These are phyloP conservation scores for Lithodes maja DNA, from an alignment of 2,888 invertebrate species.

Conservation along the genomic window DNA sequence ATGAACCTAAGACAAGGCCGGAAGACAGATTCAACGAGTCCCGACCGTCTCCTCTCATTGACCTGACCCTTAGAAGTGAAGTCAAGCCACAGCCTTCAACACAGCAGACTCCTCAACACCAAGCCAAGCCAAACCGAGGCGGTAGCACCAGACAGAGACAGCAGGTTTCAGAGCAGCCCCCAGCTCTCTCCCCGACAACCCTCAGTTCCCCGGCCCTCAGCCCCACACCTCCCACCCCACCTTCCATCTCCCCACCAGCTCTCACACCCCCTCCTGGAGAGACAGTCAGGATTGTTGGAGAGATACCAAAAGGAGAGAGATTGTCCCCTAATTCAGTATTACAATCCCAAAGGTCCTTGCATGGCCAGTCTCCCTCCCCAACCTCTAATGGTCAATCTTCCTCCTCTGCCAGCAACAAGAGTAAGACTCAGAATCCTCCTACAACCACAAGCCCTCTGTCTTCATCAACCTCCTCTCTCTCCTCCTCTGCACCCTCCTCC, in stretches of 20 bases:
- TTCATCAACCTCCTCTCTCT: slow-evolving; percentile 65
- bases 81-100: slow-evolving; percentile 4
- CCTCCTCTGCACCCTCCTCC: slow-evolving; percentile 67
- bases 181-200: slow-evolving; percentile 4
- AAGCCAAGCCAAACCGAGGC: neutral
- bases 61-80: slow-evolving; percentile 52
- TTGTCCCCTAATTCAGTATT: neutral
- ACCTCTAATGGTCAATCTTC: neutral
- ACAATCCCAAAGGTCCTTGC: slow-evolving; percentile 24
- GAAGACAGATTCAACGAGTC: slow-evolving; percentile 55
- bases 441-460: slow-evolving; percentile 53
- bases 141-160: slow-evolving; percentile 42
- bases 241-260: neutral
- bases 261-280: slow-evolving; percentile 7
- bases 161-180: slow-evolving; percentile 14
- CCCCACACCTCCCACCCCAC: neutral
- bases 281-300: neutral
- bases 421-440: slow-evolving; percentile 24
- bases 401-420: slow-evolving; percentile 38
- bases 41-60: slow-evolving; percentile 46
- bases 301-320: neutral
- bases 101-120: slow-evolving; percentile 29
- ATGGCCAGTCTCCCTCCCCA: neutral
- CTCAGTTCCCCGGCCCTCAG: neutral
- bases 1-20: neutral